phyloP scores from a whole-genome alignment of 2,888 invertebrate genomes.

The Eudemis profundana region DNA sequence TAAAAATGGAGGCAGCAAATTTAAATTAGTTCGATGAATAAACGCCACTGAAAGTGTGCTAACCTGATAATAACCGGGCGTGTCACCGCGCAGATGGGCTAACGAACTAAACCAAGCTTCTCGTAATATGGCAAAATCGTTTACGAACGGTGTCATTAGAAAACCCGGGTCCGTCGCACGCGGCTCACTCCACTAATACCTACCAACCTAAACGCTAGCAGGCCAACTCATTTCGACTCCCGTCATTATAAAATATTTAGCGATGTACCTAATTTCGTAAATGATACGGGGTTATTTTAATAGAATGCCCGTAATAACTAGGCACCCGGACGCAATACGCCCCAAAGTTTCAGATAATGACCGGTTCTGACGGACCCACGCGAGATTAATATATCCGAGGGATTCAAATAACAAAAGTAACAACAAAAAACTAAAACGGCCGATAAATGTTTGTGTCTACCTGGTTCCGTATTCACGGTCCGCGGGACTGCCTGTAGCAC shows the following conservation, averaged over 20 bases:
- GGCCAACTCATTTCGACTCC: conserved; percentile 69
- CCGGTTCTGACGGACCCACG: conserved; percentile 76
- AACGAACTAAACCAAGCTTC: conserved; percentile 56
- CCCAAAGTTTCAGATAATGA: conserved; percentile 82
- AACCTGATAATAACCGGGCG: conserved; percentile 68
- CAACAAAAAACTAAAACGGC: conserved; percentile 81
- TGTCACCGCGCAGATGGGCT: conserved; percentile 59
- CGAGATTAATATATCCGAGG: conserved; percentile 83
- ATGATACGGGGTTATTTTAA: conserved; percentile 81
- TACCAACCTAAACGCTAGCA: conserved; percentile 69
- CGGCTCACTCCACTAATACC: conserved; percentile 63
- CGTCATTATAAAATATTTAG: conserved; percentile 85
- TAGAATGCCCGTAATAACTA: conserved; percentile 82
- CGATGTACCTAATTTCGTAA: conserved; percentile 82
- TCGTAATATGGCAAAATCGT: conserved; percentile 58
- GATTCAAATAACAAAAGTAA: conserved; percentile 77
- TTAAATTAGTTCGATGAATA: neutral
- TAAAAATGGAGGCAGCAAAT: too few species aligned
- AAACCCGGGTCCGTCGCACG: conserved; percentile 55
- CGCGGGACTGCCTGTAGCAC: conserved; percentile 61
- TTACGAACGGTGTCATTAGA: conserved; percentile 66
- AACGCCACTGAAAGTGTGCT: conserved; percentile 49
- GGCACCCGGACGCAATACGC: conserved; percentile 82
- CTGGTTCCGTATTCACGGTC: conserved; percentile 66
- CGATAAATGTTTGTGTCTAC: conserved; percentile 79